Conservation (phyloP, 1,140 invertebrate species). For the Chrysoperla carnea region DNA sequence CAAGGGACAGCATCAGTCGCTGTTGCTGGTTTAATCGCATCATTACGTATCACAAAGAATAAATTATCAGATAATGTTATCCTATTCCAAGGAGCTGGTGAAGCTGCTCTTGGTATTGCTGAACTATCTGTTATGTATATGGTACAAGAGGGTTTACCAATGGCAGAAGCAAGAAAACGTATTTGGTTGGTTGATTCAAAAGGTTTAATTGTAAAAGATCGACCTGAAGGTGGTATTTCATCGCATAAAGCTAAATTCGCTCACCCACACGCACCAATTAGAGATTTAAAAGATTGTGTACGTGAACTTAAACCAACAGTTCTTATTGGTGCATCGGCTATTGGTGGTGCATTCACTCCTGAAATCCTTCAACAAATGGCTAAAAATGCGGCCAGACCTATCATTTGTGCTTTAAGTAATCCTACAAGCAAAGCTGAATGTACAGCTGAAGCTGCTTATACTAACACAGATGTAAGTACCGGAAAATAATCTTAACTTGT, state of each 20-base stretch:
- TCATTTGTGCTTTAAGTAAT: slow-evolving; percentile 94
- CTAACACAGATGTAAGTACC: slow-evolving; percentile 49
- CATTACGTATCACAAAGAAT: slow-evolving; percentile 55
- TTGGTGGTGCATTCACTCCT: slow-evolving; percentile 68
- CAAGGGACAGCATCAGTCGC: slow-evolving; percentile 85
- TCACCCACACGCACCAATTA: slow-evolving; percentile 46
- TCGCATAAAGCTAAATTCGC: slow-evolving; percentile 64
- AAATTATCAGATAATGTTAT: slow-evolving; percentile 65
- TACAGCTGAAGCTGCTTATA: slow-evolving; percentile 89
- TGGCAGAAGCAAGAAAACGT: slow-evolving; percentile 48
- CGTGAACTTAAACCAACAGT: slow-evolving; percentile 62
- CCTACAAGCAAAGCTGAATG: slow-evolving; percentile 94
- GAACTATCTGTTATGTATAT: slow-evolving; percentile 74
- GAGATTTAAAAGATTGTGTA: slow-evolving; percentile 58
- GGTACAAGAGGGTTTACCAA: slow-evolving; percentile 54
- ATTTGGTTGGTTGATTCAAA: slow-evolving; percentile 58
- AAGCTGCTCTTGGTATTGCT: slow-evolving; percentile 80
- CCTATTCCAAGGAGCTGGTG: slow-evolving; percentile 84
- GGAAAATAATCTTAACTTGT: too few relatives aligned
- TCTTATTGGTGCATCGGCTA: slow-evolving; percentile 72
- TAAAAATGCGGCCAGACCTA: slow-evolving; percentile 50
- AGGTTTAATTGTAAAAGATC: slow-evolving; percentile 60
- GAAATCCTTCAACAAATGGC: slow-evolving; percentile 73
- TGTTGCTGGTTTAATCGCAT: slow-evolving; percentile 77
- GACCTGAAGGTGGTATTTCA: slow-evolving; percentile 52